Conservation (phyloP, 2,113 vertebrate genomes). For the Tychaedon coryphoeus region DNA sequence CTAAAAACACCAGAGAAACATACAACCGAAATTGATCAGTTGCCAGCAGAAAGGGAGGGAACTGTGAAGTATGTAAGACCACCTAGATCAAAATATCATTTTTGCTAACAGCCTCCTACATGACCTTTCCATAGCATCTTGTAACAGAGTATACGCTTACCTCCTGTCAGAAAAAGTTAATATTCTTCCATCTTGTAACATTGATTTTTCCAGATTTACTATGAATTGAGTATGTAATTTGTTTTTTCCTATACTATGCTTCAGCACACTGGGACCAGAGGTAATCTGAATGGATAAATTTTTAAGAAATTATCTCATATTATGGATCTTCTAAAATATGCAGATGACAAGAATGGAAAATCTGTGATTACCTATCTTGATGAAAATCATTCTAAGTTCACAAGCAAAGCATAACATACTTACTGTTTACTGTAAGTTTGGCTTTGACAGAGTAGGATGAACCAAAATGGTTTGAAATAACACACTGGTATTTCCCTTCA, state of each 20-base stretch:
- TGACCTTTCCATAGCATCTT: background rate
- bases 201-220: background rate
- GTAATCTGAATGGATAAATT: background rate
- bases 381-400: background rate
- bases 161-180: background rate
- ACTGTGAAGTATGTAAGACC: background rate
- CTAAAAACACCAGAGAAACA: background rate
- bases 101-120: background rate
- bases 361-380: background rate
- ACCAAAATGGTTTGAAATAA: slow-evolving; percentile 98
- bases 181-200: background rate
- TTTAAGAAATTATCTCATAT: background rate
- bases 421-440: slow-evolving; percentile 95
- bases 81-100: background rate
- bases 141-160: background rate
- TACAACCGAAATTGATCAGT: background rate
- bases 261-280: background rate
- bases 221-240: background rate
- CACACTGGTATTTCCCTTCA: slow-evolving; percentile 95
- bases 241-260: background rate
- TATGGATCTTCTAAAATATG: background rate
- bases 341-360: background rate
- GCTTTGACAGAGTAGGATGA: slow-evolving; percentile 95
- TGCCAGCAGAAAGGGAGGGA: background rate
- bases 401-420: slow-evolving; percentile 58